Conservation (phyloP, 2,888 invertebrate species). For the Serrognathus titanus region DNA sequence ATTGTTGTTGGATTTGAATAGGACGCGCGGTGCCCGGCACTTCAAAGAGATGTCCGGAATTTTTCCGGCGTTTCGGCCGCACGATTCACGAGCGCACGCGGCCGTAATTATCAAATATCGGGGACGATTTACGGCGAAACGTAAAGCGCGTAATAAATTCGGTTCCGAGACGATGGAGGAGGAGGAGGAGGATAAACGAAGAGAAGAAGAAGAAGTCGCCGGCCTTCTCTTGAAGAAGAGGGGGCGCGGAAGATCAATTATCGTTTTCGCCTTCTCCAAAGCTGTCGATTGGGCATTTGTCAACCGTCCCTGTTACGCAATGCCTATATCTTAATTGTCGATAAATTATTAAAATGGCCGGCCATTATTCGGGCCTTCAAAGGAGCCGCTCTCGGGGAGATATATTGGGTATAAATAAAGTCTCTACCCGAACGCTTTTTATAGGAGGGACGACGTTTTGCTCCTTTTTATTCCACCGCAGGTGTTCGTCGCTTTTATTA, state of each 20-base stretch:
- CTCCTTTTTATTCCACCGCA: background rate
- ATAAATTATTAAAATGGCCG: constrained; percentile 44
- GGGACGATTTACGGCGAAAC: background rate
- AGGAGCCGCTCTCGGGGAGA: constrained; percentile 39
- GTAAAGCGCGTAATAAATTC: too few species aligned
- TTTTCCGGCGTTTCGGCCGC: too few species aligned
- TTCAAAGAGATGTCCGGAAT: too few species aligned
- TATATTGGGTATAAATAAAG: constrained; percentile 34
- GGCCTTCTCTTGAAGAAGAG: too few species aligned
- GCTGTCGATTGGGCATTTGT: constrained; percentile 2
- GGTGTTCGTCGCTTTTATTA: constrained; percentile 2
- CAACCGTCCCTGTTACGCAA: constrained; percentile 24
- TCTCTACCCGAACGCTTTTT: background rate
- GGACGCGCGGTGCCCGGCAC: too few species aligned
- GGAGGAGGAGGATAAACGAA: too few species aligned
- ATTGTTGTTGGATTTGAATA: too few species aligned
- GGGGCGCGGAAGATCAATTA: too few species aligned
- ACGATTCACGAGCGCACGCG: background rate
- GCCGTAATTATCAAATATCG: constrained; percentile 1
- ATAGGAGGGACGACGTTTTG: background rate
- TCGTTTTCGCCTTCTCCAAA: too few species aligned
- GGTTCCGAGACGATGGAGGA: too few species aligned
- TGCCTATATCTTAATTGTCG: constrained; percentile 39
- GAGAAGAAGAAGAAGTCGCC: too few species aligned
- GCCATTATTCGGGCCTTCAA: constrained; percentile 40